Percentiles rank a stretch among this genome's conserved stretches.
Conservation (phyloP, 2,888 invertebrate genomes). For the Mystacides longicornis region DNA sequence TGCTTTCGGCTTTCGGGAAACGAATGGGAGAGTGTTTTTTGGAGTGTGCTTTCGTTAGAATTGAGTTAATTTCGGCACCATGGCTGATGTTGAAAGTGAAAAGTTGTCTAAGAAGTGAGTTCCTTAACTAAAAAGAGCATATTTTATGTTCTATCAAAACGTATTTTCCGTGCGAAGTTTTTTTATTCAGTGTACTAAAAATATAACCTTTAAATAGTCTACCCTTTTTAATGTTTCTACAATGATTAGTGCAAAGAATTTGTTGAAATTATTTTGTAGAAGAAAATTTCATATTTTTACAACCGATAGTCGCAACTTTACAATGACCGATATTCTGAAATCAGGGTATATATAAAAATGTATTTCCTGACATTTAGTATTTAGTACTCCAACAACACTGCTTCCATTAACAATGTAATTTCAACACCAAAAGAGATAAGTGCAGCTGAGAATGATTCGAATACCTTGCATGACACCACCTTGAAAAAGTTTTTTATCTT, state of each 20-base stretch:
- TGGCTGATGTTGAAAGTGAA: constrained; percentile 53
- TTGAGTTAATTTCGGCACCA: constrained; percentile 28
- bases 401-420: no score
- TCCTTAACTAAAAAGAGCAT: neutral
- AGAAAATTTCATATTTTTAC: neutral
- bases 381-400: no score
- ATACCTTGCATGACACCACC: no score
- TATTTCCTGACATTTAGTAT: neutral
- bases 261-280: neutral
- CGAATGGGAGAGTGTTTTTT: no score
- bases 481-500: no score
- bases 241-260: neutral
- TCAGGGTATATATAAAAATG: neutral
- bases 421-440: no score
- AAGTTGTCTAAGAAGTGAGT: constrained; percentile 65
- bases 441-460: no score
- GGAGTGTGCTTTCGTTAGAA: no score
- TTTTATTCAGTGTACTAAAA: neutral
- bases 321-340: neutral
- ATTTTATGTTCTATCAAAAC: neutral
- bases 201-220: neutral
- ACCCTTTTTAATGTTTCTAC: neutral
- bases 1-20: no score
- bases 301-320: neutral
- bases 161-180: neutral